Conservation (phyloP, 2,113 vertebrate genomes). For the Vicugna pacos region DNA sequence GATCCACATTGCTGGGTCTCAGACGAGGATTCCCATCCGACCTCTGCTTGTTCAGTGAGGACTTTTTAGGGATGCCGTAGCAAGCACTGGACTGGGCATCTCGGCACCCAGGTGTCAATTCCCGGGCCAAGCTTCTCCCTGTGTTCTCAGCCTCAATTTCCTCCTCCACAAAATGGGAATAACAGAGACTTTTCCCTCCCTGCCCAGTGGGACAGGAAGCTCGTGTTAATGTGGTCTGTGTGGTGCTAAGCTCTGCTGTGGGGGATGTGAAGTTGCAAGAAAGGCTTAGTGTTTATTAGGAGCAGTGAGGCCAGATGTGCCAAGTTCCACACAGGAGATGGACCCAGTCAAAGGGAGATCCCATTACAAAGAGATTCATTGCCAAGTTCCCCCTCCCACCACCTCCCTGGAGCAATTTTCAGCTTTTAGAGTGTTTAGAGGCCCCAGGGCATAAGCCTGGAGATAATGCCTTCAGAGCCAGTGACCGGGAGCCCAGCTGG, state of each 20-base stretch:
- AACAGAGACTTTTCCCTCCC: neutral
- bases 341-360: neutral
- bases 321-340: slow-evolving; percentile 33
- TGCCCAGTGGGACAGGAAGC: neutral
- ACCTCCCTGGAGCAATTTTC: neutral
- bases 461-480: neutral
- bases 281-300: neutral
- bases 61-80: neutral
- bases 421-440: neutral
- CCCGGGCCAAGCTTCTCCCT: neutral
- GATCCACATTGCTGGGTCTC: neutral
- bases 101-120: neutral
- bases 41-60: neutral
- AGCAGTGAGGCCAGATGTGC: neutral
- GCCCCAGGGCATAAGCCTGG: neutral
- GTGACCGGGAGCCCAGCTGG: neutral
- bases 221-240: neutral
- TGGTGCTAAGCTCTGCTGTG: neutral
- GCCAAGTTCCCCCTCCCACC: slow-evolving; percentile 14
- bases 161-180: neutral
- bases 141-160: neutral
- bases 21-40: neutral
- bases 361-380: slow-evolving; percentile 28
- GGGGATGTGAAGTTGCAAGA: neutral
- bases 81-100: accelerated